Evolutionary conservation across 2,797 vertebrate species (phyloP), one percentile per base, ranked within the genome.

Genomic region (Sebastolobus altivelis): DNA sequence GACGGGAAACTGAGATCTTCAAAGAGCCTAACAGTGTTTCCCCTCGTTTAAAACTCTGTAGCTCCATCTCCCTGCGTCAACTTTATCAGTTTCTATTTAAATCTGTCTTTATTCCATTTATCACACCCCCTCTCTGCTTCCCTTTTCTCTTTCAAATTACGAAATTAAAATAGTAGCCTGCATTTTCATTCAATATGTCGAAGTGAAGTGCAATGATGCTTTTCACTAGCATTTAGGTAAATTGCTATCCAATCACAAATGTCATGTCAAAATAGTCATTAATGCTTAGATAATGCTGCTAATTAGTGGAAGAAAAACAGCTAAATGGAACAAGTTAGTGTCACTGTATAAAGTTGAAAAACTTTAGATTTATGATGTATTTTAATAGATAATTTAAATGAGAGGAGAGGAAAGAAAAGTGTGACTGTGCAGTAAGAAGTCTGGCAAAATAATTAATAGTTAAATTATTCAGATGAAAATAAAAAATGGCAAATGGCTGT

Each of bases 401-500:
- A 18, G 2, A 37, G 11, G 4, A 56, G 3, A 56, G 16, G 27
- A 20, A 22, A n/a, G 11, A 33, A 60, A 63, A 22, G 8, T 72
- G 29, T 54, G 22, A 40, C 29, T 6, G n/a, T 20, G 52, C 8
- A 63, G 33, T 31, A 61, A 29, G 3, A 37, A 16, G n/a, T 37
- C 25, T 46, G 8, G 12, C 11, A 16, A 35, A 8, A 55, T 37
- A 68, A n/a, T 35, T 10, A 20, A 55, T 55, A 25, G 54, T 25
- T 55, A 9, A 29, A 73, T 75, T 40, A 46, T 8, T 35, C 3
- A 12, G 10, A 20, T 11, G 14, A 40, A 38, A 74, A 60, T 1
- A 65, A 60, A 46, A 70, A 11, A 63, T n/a, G 27, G 33, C 25
- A 77, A 80, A 67, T 9, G 25, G 22, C 60, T 37, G 65, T 61